Evolutionary conservation across 2,888 invertebrate species (phyloP), one percentile per base, ranked within the genome.

Genomic region (Blastobasis lacticolella): DNA sequence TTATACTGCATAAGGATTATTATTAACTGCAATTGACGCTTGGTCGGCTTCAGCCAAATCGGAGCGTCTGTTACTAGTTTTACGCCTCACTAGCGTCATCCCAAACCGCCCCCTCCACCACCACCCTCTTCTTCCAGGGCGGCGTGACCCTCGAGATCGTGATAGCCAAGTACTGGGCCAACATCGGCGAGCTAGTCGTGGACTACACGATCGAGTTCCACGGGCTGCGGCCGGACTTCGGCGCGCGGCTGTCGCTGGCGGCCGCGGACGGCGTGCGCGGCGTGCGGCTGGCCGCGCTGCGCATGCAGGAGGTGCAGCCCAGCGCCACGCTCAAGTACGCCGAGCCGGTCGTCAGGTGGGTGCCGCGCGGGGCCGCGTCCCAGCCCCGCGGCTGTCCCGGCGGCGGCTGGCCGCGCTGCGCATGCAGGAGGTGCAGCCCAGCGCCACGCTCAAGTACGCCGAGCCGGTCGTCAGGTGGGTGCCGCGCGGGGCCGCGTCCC

Each of bases 101-200:
- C 23, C 2, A 1, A 23, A 23, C 23, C 23, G 1, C 23, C 6
- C 5, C 7, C 5, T 6, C 5, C n/a, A 10, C 6, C 42, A 3
- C 23, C 36, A 4, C 5, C 4, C 6, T 10, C 5, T 38, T 37
- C 53, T 58, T 52, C 9, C 71, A 93, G 92, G 93, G 93, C 52
- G 94, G 94, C 54, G 86, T 93, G 37, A 93, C 96, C 23, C 78
- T 98, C 54, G 98, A 99, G 84, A 84, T 98, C 45, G 96, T 94
- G 53, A 90, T 98, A 56, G 97, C 97, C 6, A 97, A 97, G 80
- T 97, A 96, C 90, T 98, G 98, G 98, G 95, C 97, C 7, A 96
- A 94, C 87, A 88, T 95, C 50, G 97, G 96, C 38, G 94, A 94
- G 45, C 90, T 94, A 51, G 81, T 78, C 45, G 75, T 97, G 36